Conservation (phyloP, 1,140 invertebrate species). For the Gryon sp. region DNA sequence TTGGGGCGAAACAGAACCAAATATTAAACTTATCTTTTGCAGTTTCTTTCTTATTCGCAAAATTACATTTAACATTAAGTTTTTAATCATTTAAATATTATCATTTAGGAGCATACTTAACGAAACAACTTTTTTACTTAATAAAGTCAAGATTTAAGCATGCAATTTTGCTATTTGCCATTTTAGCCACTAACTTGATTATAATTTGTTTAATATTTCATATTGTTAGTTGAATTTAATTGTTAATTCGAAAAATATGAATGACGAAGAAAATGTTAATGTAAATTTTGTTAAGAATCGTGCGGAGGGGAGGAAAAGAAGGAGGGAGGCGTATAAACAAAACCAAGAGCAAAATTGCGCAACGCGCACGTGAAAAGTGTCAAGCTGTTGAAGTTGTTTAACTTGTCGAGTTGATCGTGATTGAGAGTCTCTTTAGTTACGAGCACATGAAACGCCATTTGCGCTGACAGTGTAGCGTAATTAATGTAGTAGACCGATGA, state of each 20-base stretch:
- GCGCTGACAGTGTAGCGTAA: slow-evolving; percentile 65
- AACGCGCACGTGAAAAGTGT: slow-evolving; percentile 66
- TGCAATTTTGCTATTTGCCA: no score
- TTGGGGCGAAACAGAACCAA: slow-evolving; percentile 8
- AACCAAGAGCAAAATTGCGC: slow-evolving; percentile 40
- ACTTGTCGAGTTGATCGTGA: slow-evolving; percentile 69
- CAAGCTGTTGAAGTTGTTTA: slow-evolving; percentile 63
- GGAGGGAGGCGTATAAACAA: slow-evolving; percentile 32
- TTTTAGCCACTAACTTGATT: no score
- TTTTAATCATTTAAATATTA: no score
- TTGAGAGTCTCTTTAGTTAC: slow-evolving; percentile 66
- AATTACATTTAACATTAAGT: no score
- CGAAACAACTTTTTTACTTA: no score
- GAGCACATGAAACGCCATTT: slow-evolving; percentile 57
- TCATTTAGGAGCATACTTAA: no score
- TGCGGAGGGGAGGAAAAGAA: slow-evolving; percentile 9
- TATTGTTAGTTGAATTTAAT: no score
- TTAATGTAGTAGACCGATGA: slow-evolving; percentile 56
- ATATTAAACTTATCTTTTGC: slow-evolving; percentile 11
- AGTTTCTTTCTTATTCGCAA: neutral
- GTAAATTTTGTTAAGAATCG: no score
- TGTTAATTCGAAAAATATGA: no score
- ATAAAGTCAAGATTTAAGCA: no score
- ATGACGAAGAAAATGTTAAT: slow-evolving; percentile 8
- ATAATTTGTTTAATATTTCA: no score